Conservation (phyloP, 2,113 vertebrate species). For the Limanda limanda region DNA sequence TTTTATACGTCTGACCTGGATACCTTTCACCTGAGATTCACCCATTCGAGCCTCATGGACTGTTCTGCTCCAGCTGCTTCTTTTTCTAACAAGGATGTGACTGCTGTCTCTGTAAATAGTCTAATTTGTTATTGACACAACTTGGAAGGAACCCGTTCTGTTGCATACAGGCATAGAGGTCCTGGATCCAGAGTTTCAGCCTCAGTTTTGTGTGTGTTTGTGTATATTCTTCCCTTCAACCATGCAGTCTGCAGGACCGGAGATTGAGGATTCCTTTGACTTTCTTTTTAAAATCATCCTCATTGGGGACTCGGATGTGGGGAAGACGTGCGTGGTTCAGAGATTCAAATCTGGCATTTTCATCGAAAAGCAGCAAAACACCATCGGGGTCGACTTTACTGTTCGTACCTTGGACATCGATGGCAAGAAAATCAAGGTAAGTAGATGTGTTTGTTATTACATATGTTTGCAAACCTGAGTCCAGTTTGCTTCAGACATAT, state of each 20-base stretch:
- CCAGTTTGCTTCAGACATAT: neutral
- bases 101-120: constrained; percentile 50
- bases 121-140: constrained; percentile 65
- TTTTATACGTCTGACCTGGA: neutral
- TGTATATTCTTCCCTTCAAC: constrained; percentile 40
- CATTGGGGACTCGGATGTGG: constrained; percentile 95
- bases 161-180: constrained; percentile 36
- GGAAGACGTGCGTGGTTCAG: constrained; percentile 96
- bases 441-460: constrained; percentile 7
- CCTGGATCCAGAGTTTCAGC: constrained; percentile 30
- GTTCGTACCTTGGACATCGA: constrained; percentile 91
- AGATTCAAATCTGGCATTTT: constrained; percentile 92
- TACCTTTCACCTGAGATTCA: neutral
- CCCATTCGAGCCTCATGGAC: neutral
- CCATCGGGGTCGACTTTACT: constrained; percentile 96
- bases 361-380: constrained; percentile 91
- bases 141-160: constrained; percentile 51
- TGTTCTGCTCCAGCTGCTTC: neutral
- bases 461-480: neutral
- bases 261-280: constrained; percentile 89
- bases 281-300: constrained; percentile 97
- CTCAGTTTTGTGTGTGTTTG: constrained; percentile 31
- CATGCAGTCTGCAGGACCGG: constrained; percentile 83
- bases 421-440: constrained; percentile 94
- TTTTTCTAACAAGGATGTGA: constrained; percentile 31